Percentiles rank a stretch among this genome's conserved stretches.
phyloP scores from a whole-genome alignment of 1,140 invertebrate genomes.

The Aphis craccivora region DNA sequence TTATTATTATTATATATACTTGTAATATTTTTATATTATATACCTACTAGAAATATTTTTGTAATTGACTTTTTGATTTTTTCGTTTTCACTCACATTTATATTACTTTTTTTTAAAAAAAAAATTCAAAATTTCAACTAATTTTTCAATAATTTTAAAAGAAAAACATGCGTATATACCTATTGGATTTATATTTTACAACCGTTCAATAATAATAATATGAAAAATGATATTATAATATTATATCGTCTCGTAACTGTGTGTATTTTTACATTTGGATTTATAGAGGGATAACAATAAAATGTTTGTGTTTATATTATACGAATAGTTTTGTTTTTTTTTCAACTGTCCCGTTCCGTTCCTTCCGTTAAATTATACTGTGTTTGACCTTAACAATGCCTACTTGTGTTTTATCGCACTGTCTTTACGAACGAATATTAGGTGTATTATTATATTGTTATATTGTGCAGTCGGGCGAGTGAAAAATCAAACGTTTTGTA shows the following conservation, averaged over 20 bases:
- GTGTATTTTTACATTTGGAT: not conserved
- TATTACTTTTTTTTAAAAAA: not conserved
- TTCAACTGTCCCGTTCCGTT: not conserved
- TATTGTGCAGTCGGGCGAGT: not conserved
- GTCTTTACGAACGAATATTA: not conserved
- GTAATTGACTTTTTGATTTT: not conserved
- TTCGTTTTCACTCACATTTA: not conserved
- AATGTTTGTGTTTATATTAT: constrained; percentile 29
- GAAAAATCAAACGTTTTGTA: not conserved
- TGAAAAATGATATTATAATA: not conserved
- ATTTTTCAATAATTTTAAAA: not conserved
- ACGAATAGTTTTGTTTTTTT: not conserved
- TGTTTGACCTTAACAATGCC: not conserved
- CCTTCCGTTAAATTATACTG: not conserved
- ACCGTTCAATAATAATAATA: not conserved
- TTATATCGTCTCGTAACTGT: not conserved
- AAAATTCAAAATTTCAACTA: not conserved
- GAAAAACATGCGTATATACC: not conserved
- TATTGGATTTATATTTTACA: not conserved
- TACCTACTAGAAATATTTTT: not conserved
- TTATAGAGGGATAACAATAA: constrained; percentile 18
- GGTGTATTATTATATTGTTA: not conserved
- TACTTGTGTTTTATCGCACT: not conserved
- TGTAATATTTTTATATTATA: not conserved
- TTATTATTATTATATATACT: too few relatives aligned